A percentile compares a stretch with the other conserved stretches of the same genome.
Conservation (phyloP, 2,888 invertebrate genomes). For the Lepidochrysops patricia region DNA sequence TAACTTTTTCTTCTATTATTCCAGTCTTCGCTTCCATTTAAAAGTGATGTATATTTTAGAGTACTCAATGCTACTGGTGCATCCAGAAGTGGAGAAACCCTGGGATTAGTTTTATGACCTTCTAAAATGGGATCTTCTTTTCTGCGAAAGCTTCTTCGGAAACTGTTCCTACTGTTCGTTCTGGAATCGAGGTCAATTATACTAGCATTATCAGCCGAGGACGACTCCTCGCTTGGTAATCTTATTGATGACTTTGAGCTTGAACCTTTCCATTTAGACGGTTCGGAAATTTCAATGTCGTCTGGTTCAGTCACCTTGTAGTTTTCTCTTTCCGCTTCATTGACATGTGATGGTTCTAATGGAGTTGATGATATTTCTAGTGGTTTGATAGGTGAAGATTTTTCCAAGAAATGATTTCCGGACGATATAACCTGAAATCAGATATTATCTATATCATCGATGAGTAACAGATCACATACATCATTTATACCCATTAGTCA, state of each 20-base stretch:
- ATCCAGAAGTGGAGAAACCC: slow-evolving; percentile 53
- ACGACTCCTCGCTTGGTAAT: slow-evolving; percentile 75
- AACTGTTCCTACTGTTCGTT: slow-evolving; percentile 37
- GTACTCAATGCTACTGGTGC: slow-evolving; percentile 53
- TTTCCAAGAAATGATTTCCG: slow-evolving; percentile 52
- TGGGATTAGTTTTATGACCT: slow-evolving; percentile 35
- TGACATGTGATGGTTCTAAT: slow-evolving; percentile 46
- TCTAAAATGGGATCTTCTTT: slow-evolving; percentile 23
- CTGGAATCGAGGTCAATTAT: slow-evolving; percentile 58
- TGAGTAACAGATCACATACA: too few relatives aligned
- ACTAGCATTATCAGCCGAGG: slow-evolving; percentile 62
- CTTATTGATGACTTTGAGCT: slow-evolving; percentile 79
- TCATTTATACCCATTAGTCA: neutral
- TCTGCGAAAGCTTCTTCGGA: slow-evolving; percentile 44
- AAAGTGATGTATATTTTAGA: slow-evolving; percentile 57
- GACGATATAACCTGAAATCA: slow-evolving; percentile 61
- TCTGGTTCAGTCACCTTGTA: slow-evolving; percentile 72
- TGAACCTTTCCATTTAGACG: slow-evolving; percentile 79
- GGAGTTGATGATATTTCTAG: slow-evolving; percentile 64
- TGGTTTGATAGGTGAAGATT: slow-evolving; percentile 46
- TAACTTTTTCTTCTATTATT: slow-evolving; percentile 84
- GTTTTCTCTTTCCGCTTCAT: slow-evolving; percentile 44
- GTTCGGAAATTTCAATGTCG: slow-evolving; percentile 70
- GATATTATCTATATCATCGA: neutral
- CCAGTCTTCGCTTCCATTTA: slow-evolving; percentile 75